Evolutionary conservation across 2,113 vertebrate species (phyloP), one percentile per base, ranked within the genome.

Genomic region (Xenopus tropicalis): DNA sequence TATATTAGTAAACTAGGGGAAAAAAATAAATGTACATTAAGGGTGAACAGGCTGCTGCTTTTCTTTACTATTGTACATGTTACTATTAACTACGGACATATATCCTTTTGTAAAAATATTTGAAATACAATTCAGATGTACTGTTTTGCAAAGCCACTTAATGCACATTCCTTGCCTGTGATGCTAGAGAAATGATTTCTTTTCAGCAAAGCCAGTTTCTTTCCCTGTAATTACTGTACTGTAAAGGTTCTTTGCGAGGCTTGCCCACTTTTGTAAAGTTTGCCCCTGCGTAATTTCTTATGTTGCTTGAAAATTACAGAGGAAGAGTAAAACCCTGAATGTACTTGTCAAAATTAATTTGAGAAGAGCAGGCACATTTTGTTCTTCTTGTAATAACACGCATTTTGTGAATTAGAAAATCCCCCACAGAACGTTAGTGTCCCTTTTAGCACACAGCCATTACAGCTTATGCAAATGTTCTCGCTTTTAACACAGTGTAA

Each of bases 291-390:
- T 51, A 46, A 66, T 48, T 48, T n/a, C 11, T 20, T 66, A 21
- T 7, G 20, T n/a, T 21, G 13, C 21, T 48, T 13, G 64, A 5
- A 66, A 66, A 46, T 66, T 66, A 43, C 14, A 23, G n/a, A 21
- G 64, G 23, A 14, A 46, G 21, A 66, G 19, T 20, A 43, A 65
- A 29, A 65, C 9, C 29, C 9, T 42, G 20, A 48, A n/a, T 24
- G 44, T 16, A 10, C 43, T 65, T 66, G 44, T 66, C 43, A 66
- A 66, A 66, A 66, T 23, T 21, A 21, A 43, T 66, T 66, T 21
- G 17, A 66, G 19, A 48, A 21, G 37, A 43, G 29, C 62, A 42
- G 29, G 21, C 29, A 12, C 29, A 43, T 64, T 42, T 43, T 20
- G 17, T 64, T 64, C 29, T 14, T 20, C 29, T n/a, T 37, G n/a